Conservation (phyloP, 2,888 invertebrate species). For the Sylvicola fuscatus region DNA sequence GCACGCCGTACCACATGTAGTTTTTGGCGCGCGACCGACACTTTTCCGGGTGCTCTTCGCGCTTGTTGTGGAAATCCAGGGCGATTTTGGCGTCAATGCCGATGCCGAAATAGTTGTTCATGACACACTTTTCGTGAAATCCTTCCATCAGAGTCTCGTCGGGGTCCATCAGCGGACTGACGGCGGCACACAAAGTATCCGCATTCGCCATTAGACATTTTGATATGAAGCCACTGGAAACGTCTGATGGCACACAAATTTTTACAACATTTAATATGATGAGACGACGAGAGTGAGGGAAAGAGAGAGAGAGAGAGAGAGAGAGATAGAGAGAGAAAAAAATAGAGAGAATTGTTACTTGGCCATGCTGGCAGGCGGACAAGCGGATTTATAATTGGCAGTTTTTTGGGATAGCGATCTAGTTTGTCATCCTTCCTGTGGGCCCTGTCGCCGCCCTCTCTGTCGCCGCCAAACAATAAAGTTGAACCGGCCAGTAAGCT, state of each 20-base stretch:
- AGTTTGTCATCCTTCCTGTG: slow-evolving; percentile 27
- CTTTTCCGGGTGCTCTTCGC: slow-evolving; percentile 93
- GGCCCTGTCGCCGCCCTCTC: slow-evolving; percentile 22
- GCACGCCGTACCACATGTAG: slow-evolving; percentile 85
- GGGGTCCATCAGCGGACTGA: slow-evolving; percentile 87
- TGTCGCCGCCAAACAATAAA: slow-evolving; percentile 20
- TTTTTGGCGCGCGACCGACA: slow-evolving; percentile 86
- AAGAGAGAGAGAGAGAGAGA: neutral
- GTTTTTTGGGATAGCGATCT: slow-evolving; percentile 38
- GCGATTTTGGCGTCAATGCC: slow-evolving; percentile 97
- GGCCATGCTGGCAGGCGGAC: slow-evolving; percentile 79
- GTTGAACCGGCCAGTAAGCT: slow-evolving; percentile 28
- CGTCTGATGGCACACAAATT: too few species aligned
- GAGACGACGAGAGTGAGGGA: too few species aligned
- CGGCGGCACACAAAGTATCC: slow-evolving; percentile 88
- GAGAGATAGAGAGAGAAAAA: neutral
- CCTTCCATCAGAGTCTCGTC: slow-evolving; percentile 75
- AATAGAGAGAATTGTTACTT: slow-evolving; percentile 28
- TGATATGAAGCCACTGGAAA: slow-evolving; percentile 69
- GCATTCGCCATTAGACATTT: slow-evolving; percentile 91
- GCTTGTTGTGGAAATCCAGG: slow-evolving; percentile 88
- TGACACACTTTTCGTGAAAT: slow-evolving; percentile 82
- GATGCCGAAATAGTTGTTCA: slow-evolving; percentile 98
- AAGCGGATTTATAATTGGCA: slow-evolving; percentile 80
- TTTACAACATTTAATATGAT: too few species aligned